Evolutionary conservation across 2,113 vertebrate genomes (phyloP).

Genomic region (Xiphorhynchus elegans): DNA sequence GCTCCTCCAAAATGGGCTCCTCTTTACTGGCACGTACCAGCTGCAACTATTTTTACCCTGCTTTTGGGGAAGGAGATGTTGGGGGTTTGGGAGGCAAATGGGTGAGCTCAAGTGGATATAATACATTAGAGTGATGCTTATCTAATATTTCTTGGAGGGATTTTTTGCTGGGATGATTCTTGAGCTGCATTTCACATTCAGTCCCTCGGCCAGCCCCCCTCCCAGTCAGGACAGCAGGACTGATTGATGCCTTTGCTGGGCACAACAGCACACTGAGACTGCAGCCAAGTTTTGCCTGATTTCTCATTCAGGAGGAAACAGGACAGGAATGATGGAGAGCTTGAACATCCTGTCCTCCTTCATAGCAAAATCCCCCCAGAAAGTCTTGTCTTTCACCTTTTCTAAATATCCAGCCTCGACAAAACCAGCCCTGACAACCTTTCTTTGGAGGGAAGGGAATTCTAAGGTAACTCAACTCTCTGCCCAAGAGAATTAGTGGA

Average conservation of each 20-base stretch:
- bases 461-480: not conserved
- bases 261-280: not conserved
- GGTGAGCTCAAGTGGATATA: not conserved
- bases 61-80: not conserved
- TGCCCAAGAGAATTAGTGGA: not conserved
- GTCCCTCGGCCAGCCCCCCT: not conserved
- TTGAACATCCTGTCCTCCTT: not conserved
- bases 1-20: not conserved
- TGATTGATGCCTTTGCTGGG: not conserved
- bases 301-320: not conserved
- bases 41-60: not conserved
- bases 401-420: not conserved
- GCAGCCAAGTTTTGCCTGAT: not conserved
- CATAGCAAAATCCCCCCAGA: not conserved
- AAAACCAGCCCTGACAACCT: not conserved
- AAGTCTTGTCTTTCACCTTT: not conserved
- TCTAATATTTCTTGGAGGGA: not conserved
- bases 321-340: not conserved
- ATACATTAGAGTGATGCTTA: not conserved
- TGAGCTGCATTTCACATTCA: not conserved
- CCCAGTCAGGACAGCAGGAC: not conserved
- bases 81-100: not conserved
- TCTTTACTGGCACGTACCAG: not conserved
- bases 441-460: not conserved
- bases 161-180: not conserved